Evolutionary conservation across 1,140 invertebrate genomes (phyloP).

Genomic region (Nephila pilipes): DNA sequence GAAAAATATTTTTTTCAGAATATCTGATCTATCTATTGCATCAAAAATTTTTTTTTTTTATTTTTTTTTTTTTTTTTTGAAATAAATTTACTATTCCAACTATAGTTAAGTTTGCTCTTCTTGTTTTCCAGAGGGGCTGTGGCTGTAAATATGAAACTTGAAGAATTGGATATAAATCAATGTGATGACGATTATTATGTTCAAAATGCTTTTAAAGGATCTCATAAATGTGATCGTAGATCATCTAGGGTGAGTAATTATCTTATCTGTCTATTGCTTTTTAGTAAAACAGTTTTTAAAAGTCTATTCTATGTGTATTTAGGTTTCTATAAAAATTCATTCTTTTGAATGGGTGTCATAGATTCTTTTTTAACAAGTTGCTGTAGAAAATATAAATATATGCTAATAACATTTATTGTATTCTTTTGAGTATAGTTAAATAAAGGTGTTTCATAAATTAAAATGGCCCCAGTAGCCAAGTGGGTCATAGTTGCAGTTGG

Average conservation of each 20-base stretch:
- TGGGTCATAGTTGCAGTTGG: too few relatives aligned
- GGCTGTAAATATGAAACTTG: slow-evolving; percentile 93
- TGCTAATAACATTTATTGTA: too few relatives aligned
- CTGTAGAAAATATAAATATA: too few relatives aligned
- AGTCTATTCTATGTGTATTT: neutral
- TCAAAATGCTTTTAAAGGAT: slow-evolving; percentile 96
- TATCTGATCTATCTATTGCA: too few relatives aligned
- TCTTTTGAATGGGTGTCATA: neutral
- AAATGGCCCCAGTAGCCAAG: too few relatives aligned
- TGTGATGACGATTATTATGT: slow-evolving; percentile 92
- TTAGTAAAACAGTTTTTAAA: neutral
- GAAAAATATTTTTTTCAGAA: too few relatives aligned
- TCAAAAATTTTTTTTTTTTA: too few relatives aligned
- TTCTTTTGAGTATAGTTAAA: too few relatives aligned
- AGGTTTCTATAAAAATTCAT: too few relatives aligned
- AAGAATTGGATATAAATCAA: slow-evolving; percentile 96
- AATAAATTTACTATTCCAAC: slow-evolving; percentile 37
- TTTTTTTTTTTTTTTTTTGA: too few relatives aligned
- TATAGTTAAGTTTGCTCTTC: slow-evolving; percentile 52
- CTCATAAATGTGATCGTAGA: slow-evolving; percentile 95
- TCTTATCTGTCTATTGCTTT: neutral
- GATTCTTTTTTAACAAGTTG: neutral
- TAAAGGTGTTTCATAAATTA: too few relatives aligned
- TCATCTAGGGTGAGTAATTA: slow-evolving; percentile 92
- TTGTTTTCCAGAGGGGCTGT: slow-evolving; percentile 91